Percentiles rank a stretch among this genome's conserved stretches.
These are phyloP conservation scores for Furcula furcula DNA, from an alignment of 2,888 invertebrate genomes.

Conservation along the genomic window DNA sequence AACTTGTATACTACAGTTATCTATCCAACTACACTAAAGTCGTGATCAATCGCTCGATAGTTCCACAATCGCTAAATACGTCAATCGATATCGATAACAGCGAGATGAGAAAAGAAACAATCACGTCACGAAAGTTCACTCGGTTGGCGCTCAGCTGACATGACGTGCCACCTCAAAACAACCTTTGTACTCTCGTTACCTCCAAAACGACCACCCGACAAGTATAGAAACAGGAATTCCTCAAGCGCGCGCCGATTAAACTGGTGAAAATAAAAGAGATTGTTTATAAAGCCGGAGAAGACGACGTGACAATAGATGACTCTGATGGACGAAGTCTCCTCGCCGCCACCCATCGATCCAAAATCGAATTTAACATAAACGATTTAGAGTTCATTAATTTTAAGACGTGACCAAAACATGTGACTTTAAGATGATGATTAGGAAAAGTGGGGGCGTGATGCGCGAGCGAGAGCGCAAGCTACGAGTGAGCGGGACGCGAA, in stretches of 20 bases:
- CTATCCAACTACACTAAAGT: background rate
- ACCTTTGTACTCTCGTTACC: conserved; percentile 75
- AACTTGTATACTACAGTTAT: background rate
- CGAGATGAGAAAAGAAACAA: conserved; percentile 33
- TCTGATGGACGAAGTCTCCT: conserved; percentile 68
- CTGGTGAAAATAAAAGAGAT: conserved; percentile 80
- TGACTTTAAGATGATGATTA: conserved; percentile 76
- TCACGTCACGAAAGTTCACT: conserved; percentile 56
- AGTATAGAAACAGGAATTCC: conserved; percentile 74
- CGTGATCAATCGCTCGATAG: conserved; percentile 12
- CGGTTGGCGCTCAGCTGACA: conserved; percentile 61
- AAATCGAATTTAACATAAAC: conserved; percentile 67
- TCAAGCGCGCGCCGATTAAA: conserved; percentile 76
- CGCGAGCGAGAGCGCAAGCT: conserved; percentile 55
- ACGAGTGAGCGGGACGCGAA: conserved; percentile 53
- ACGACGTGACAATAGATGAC: conserved; percentile 78
- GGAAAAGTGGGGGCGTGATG: conserved; percentile 80
- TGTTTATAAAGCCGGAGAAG: conserved; percentile 78
- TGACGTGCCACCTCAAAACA: conserved; percentile 74
- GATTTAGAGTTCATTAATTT: conserved; percentile 78
- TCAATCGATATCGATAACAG: conserved; percentile 17
- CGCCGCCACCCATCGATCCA: conserved; percentile 50
- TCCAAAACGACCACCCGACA: conserved; percentile 75
- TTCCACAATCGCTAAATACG: conserved; percentile 13
- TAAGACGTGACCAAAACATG: conserved; percentile 67